phyloP scores from a whole-genome alignment of 2,797 vertebrate species.

The Rhincodon typus region DNA sequence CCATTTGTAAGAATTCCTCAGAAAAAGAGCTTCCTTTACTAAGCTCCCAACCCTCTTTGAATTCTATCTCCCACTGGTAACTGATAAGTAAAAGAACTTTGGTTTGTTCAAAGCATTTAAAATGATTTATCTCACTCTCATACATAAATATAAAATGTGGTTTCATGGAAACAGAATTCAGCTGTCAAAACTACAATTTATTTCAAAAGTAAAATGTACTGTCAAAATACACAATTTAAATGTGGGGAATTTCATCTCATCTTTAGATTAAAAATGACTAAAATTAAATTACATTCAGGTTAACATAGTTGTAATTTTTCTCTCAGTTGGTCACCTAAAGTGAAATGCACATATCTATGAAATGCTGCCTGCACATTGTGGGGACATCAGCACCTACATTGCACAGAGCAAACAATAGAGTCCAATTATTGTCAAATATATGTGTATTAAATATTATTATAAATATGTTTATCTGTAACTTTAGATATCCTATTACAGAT shows the following conservation, averaged over 20 bases:
- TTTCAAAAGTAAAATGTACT: not conserved
- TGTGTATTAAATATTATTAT: not conserved
- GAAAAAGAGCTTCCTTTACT: not conserved
- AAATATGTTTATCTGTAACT: not conserved
- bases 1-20: not conserved
- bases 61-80: not conserved
- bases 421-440: not conserved
- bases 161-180: no score
- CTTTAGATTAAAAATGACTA: not conserved
- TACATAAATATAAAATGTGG: not conserved
- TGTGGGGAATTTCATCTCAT: not conserved
- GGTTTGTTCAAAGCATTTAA: not conserved
- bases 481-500: not conserved
- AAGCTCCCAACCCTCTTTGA: not conserved
- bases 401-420: not conserved
- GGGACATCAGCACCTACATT: no score
- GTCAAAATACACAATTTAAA: not conserved
- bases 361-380: not conserved
- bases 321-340: not conserved
- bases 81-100: not conserved
- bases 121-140: not conserved
- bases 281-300: not conserved
- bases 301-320: not conserved
- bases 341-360: not conserved
- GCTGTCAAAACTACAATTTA: conserved; percentile 14